Conservation (phyloP, 2,797 vertebrate genomes). For the Brachymystax lenok region DNA sequence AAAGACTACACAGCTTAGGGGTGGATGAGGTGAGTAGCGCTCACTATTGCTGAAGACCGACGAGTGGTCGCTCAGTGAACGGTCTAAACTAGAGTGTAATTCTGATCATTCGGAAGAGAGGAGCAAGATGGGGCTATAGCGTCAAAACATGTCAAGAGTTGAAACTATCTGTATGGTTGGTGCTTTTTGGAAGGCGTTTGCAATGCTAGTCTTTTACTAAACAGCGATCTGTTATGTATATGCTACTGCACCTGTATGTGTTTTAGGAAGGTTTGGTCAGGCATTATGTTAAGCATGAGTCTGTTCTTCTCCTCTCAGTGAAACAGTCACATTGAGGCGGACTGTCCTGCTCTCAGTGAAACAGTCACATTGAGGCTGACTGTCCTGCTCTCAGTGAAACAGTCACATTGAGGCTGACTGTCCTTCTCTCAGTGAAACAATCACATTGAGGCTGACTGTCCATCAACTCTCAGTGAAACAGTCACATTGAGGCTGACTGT, state of each 20-base stretch:
- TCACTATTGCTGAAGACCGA: conserved; percentile 44
- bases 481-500: conserved; percentile 63
- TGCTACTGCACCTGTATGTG: not conserved
- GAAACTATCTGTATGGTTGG: no score
- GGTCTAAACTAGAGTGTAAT: not conserved
- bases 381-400: conserved; percentile 62
- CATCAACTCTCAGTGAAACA: conserved; percentile 47
- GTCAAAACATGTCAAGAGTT: no score
- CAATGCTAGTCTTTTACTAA: not conserved
- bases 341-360: conserved; percentile 46
- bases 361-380: conserved; percentile 65
- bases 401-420: conserved; percentile 65
- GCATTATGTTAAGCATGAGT: not conserved
- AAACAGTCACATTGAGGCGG: conserved; percentile 64
- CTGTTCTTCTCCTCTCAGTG: conserved; percentile 30
- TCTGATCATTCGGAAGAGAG: not conserved
- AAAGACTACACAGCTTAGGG: conserved; percentile 54
- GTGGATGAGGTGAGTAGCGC: conserved; percentile 11
- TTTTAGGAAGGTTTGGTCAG: not conserved
- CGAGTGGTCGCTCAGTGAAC: not conserved
- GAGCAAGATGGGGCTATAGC: no score
- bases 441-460: conserved; percentile 69
- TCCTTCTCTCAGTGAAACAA: conserved; percentile 60
- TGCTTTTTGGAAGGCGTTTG: not conserved
- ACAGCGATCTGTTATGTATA: not conserved